A percentile compares a stretch with the other conserved stretches of the same genome.
phyloP scores from a whole-genome alignment of 2,113 vertebrate species.

The Atlantisia rogersi region DNA sequence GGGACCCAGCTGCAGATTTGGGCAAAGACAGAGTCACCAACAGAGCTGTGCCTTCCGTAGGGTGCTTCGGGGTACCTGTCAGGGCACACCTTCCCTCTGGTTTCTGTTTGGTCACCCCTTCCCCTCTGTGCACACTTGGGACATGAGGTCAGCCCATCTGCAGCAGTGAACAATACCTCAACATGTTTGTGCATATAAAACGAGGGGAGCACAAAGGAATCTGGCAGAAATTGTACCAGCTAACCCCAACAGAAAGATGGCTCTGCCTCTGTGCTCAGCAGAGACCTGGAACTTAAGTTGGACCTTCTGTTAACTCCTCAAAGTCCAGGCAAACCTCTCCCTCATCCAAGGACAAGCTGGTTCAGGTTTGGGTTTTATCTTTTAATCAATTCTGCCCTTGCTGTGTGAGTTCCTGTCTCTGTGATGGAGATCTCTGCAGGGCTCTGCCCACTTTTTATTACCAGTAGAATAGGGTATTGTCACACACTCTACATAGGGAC shows the following conservation, averaged over 20 bases:
- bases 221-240: not conserved
- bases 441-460: not conserved
- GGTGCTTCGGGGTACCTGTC: not conserved
- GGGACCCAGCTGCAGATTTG: not conserved
- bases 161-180: not conserved
- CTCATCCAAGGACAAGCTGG: not conserved
- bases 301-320: not conserved
- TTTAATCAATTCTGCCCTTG: conserved; percentile 33
- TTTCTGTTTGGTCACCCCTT: not conserved
- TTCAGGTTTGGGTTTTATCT: not conserved
- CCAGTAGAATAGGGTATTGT: conserved; percentile 3
- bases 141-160: not conserved
- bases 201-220: not conserved
- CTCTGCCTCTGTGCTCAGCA: not conserved
- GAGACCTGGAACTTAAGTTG: not conserved
- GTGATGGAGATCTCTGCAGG: not conserved
- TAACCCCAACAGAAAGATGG: not conserved
- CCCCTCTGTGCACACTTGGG: not conserved
- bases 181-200: not conserved
- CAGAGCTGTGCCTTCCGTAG: not conserved
- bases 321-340: not conserved
- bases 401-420: not conserved
- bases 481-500: not conserved
- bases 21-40: not conserved
- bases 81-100: not conserved